Base-by-base conservation (phyloP, 2,888 invertebrate species). In the Apotomis turbidana region DNA sequence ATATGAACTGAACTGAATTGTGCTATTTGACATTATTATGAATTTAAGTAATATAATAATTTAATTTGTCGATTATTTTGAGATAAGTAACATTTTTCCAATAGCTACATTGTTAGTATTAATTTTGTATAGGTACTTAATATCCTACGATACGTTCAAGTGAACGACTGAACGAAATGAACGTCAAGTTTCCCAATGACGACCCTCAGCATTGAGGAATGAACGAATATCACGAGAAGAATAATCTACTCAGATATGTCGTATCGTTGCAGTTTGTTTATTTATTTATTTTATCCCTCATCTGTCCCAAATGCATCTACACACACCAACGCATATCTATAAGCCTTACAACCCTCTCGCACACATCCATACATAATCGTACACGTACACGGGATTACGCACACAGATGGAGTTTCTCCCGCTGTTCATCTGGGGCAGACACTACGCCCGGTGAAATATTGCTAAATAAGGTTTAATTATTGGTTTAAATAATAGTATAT, bases 361-460 rank as follows among this genome's bases (percentile, higher is more conserved):
- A 71, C 63, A 72, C 68, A 54, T 12, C 5, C 9, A 13, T 12
- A n/a, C 12, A 6, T 68, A 68, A 59, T 68, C 63, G 68, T 68
- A 9, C 68, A 72, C 62, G 72, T 68, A 58, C 38, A 63, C 72
- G 46, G 68, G 61, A 72, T 68, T 68, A 68, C 72, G 72, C 72
- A 68, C 68, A 68, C 72, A 68, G 46, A 68, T 72, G 63, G 12
- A 55, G 61, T 62, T 46, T 58, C 51, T 62, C 13, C 49, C 57
- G 61, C 54, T 36, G 62, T 51, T 62, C 57, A 36, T 46, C 59
- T 66, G 58, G 70, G 69, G 57, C 58, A 57, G 55, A 66, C 15
- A 61, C 51, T 44, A 46, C 41, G 60, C 60, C 49, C 54, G 60
- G 49, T 60, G 46, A 0, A n/a, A 13, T 41, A n/a, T 12, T 3